These are phyloP conservation scores for Selene dorsalis DNA, from an alignment of 2,797 vertebrate species.

Conservation along the genomic window DNA sequence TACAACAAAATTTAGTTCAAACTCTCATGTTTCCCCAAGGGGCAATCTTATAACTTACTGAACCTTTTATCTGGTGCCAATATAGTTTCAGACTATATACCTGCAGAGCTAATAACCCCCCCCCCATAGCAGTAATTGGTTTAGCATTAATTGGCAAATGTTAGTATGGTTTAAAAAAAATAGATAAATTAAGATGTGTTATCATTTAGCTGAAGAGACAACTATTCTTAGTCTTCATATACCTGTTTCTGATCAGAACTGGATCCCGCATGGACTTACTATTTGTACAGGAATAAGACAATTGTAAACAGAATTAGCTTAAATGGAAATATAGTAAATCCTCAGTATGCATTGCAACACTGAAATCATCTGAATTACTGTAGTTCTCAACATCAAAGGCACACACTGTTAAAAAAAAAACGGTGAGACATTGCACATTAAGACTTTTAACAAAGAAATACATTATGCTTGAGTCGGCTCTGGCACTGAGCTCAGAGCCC, in stretches of 20 bases:
- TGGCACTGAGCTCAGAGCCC: conserved; percentile 64
- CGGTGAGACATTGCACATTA: conserved; percentile 25
- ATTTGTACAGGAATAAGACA: background rate
- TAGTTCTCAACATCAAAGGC: conserved; percentile 36
- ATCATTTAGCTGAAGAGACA: background rate
- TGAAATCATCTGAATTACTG: conserved; percentile 15
- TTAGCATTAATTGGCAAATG: background rate
- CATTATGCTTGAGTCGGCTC: conserved; percentile 43
- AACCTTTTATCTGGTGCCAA: background rate
- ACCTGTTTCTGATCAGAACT: conserved; percentile 14
- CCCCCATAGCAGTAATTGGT: background rate
- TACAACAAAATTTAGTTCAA: background rate
- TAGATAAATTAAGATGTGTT: background rate
- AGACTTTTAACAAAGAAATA: conserved; percentile 51
- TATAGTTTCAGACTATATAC: background rate
- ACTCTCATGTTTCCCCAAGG: background rate
- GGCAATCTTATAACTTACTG: background rate
- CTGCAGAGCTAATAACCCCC: background rate
- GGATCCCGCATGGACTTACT: background rate
- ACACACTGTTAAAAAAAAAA: conserved; percentile 31
- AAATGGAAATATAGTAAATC: background rate
- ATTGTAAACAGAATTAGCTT: background rate
- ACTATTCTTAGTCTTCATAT: background rate
- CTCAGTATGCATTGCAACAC: background rate
- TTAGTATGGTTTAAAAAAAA: too few relatives aligned